phyloP scores from a whole-genome alignment of 1,140 invertebrate species.

The Drosophila jambulina region DNA sequence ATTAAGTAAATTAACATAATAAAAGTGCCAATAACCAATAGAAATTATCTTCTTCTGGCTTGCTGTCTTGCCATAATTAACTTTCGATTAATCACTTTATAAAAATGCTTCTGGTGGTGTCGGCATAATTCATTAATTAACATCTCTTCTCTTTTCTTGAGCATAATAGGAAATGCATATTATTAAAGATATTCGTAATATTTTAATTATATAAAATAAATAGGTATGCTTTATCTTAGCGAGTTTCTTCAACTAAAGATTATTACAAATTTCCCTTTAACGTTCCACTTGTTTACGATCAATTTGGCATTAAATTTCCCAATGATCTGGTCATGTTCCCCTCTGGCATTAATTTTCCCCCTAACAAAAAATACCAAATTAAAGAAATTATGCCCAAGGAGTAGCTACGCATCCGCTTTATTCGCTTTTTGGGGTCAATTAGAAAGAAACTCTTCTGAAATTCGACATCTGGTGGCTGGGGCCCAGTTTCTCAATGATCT shows the following conservation, averaged over 20 bases:
- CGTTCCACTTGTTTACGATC: constrained; percentile 12
- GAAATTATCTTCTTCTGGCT: constrained; percentile 4
- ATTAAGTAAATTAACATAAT: constrained; percentile 10
- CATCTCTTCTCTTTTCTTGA: neutral
- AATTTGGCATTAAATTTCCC: constrained; percentile 24
- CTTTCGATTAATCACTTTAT: constrained; percentile 34
- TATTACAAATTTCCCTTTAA: neutral
- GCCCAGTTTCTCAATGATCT: constrained; percentile 37
- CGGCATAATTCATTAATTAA: constrained; percentile 16
- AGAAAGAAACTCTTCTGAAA: neutral
- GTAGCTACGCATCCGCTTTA: neutral
- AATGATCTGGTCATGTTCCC: constrained; percentile 14
- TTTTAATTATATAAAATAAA: neutral
- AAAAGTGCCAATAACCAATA: neutral
- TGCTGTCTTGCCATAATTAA: constrained; percentile 20
- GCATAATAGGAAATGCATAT: neutral
- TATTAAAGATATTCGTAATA: neutral
- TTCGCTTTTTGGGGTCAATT: constrained; percentile 5
- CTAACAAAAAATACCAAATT: neutral
- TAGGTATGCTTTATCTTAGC: neutral
- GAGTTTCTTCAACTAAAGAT: neutral
- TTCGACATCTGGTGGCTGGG: neutral
- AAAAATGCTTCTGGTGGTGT: constrained; percentile 16
- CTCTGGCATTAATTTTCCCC: constrained; percentile 30
- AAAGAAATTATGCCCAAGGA: neutral